Base-by-base conservation (phyloP, 2,113 vertebrate species). In the Hippocampus mohnikei region DNA sequence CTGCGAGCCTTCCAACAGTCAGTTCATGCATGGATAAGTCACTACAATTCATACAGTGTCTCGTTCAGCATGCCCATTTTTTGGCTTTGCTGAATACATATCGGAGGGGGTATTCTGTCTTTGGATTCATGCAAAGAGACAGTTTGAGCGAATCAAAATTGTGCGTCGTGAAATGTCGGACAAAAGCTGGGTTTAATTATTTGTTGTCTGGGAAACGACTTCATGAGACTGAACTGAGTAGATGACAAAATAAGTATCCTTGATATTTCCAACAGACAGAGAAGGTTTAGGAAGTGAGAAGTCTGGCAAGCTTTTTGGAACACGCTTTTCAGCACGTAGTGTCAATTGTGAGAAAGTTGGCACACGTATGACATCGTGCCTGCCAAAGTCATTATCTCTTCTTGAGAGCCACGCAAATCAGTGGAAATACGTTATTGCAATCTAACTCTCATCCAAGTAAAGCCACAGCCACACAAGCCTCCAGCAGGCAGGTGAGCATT, bases 341-440 rank as follows among this genome's bases (percentile, higher is more conserved):
- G 33, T 56, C 64, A 77, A 72, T 59, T 76, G 83, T 68, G 71
- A 60, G 62, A 46, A 75, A 66, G 56, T 82, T 87, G 84, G 88
- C 88, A 81, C 58, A 72, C 71, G 71, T 77, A 25, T 58, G 53
- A 41, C 3, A n/a, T 12, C 46, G 13, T 33, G 69, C 66, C 72
- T 78, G 83, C 81, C 81, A 87, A 82, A 73, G 77, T 55, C 81
- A 82, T 88, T 77, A 82, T 69, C 81, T 80, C 67, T 78, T 73
- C 64, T n/a, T 67, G 18, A 18, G 44, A 40, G 29, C 76, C 72
- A 82, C 83, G 77, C 81, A 79, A 81, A 79, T 77, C 66, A 52
- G 77, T 63, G 70, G 66, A 87, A 83, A 84, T 87, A 84, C 81
- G 73, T 74, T 50, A 56, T 66, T 72, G 69, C 71, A 83, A 79